A percentile compares a stretch with the other conserved stretches of the same genome.
Conservation (phyloP, 1,140 invertebrate species). For the Hylyphantes graminicola region DNA sequence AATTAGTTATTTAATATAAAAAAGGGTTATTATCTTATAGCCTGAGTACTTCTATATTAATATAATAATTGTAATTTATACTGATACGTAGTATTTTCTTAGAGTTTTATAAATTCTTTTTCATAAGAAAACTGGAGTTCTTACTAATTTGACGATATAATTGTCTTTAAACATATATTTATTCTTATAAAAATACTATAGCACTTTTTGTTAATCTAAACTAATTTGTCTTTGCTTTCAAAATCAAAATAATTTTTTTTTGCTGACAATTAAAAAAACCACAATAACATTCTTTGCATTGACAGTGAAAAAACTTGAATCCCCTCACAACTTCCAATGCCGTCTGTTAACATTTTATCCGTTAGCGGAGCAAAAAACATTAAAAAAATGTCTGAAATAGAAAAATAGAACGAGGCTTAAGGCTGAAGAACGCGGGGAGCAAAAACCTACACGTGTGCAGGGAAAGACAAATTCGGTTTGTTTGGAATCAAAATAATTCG, state of each 20-base stretch:
- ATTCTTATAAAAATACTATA: background rate
- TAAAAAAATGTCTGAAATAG: background rate
- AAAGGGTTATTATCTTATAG: too few species aligned
- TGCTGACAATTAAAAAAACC: background rate
- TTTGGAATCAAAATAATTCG: slow-evolving; percentile 26
- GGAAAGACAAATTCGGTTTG: background rate
- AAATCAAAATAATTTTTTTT: background rate
- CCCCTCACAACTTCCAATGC: background rate
- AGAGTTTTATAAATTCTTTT: background rate
- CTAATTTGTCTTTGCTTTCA: background rate
- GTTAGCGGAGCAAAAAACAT: background rate
- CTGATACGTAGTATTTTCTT: background rate
- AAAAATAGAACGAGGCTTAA: slow-evolving; percentile 2
- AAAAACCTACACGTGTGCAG: background rate
- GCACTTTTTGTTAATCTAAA: background rate
- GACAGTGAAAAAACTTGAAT: background rate
- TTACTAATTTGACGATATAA: background rate
- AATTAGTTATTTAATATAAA: too few species aligned
- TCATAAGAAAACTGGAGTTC: background rate
- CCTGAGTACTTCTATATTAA: too few species aligned
- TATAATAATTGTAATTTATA: background rate
- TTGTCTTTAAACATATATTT: background rate
- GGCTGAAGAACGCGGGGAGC: background rate
- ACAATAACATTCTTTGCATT: background rate
- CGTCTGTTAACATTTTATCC: slow-evolving; percentile 24